phyloP scores from a whole-genome alignment of 2,888 invertebrate species.

The Leptothorax acervorum region DNA sequence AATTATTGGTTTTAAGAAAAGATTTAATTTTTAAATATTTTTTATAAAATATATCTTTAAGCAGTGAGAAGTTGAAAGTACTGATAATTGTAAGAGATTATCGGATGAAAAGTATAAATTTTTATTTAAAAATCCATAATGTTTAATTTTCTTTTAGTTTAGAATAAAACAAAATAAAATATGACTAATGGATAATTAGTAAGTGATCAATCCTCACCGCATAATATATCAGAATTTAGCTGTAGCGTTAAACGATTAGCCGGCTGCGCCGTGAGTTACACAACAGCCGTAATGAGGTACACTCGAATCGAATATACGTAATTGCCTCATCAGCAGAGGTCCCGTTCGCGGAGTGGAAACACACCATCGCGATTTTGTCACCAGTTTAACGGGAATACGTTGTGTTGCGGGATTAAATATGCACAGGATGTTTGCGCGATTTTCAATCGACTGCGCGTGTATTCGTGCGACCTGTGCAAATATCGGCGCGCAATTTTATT shows the following conservation, averaged over 20 bases:
- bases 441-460: conserved; percentile 55
- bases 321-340: conserved; percentile 50
- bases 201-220: conserved; percentile 1
- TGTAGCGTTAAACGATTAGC: conserved; percentile 31
- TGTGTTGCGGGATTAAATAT: conserved; percentile 47
- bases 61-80: neutral
- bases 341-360: conserved; percentile 39
- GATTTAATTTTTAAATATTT: neutral
- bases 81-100: neutral
- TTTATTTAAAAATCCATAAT: neutral
- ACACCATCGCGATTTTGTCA: conserved; percentile 49
- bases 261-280: conserved; percentile 19
- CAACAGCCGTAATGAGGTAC: conserved; percentile 44
- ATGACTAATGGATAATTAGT: neutral
- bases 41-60: neutral
- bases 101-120: neutral
- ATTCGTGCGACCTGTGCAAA: conserved; percentile 44
- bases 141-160: neutral
- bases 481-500: conserved; percentile 41
- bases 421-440: conserved; percentile 39
- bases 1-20: neutral
- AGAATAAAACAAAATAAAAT: conserved; percentile 15
- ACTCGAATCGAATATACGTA: conserved; percentile 46
- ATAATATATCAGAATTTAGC: conserved; percentile 19
- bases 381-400: conserved; percentile 34